Base-by-base conservation (phyloP, 2,888 invertebrate genomes). In the Nyleta sp. region DNA sequence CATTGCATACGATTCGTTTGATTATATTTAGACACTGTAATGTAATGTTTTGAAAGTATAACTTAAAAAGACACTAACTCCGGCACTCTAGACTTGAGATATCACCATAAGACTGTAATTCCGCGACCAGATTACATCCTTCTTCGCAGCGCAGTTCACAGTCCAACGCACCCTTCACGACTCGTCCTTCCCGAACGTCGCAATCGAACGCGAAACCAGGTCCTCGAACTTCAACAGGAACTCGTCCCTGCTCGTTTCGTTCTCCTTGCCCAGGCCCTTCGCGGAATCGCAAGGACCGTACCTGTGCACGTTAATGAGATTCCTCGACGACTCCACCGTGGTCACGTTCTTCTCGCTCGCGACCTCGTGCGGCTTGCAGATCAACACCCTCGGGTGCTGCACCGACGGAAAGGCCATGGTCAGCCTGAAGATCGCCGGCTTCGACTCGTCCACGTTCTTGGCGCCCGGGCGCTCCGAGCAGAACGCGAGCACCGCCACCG, bases 401-500 rank as follows among this genome's bases (percentile, higher is more conserved):
- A 11, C 59, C 50, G 72, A 82, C 77, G 28, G 65, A 72, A 62
- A 84, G 64, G 28, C 78, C 74, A 65, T 20, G 33, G 22, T 50
- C 0, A 17, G 18, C 18, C 31, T 28, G 13, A 74, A 59, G 2
- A 73, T 59, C 15, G 6, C 7, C 3, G 38, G 53, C 5, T 11
- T 13, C 3, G 50, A 13, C 13, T 15, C 13, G 13, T 44, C 15
- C n/a, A 15, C 11, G 10, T 28, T 7, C 10, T 53, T 6, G 1
- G 5, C 28, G 5, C 15, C 53, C 7, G 53, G 7, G 11, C 22
- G 24, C 22, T 62, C 38, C 4, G 22, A 38, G 20, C 74, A 74
- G 40, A 67, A 74, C 10, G 38, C 6, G 0, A 4, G 10, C 6
- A 42, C 17, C 33, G 92, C 42, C 90, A 93, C 81, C 91, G 92